These are phyloP conservation scores for Tragulus kanchil DNA, from an alignment of 2,113 vertebrate species.

Conservation along the genomic window DNA sequence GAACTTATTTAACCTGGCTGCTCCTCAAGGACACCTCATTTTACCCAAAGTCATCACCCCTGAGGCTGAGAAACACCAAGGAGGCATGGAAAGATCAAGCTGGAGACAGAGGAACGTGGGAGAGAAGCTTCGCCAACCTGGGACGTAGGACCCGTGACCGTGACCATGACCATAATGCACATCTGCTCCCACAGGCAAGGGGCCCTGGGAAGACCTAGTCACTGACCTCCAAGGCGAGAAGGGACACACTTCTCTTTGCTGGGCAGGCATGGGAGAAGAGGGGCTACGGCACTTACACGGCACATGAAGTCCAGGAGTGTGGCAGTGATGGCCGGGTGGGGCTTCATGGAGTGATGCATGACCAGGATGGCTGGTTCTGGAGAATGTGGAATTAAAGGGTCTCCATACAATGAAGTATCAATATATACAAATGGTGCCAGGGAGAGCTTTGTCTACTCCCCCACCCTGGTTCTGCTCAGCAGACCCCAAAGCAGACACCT, in stretches of 20 bases:
- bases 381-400: neutral
- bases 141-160: rapidly evolving
- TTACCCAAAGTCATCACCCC: neutral
- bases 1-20: neutral
- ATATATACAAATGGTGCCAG: neutral
- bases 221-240: neutral
- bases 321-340: slow-evolving; percentile 98
- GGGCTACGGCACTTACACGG: slow-evolving; percentile 88
- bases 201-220: neutral
- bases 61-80: neutral
- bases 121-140: neutral
- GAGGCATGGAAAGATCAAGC: neutral
- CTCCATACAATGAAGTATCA: neutral
- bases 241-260: neutral
- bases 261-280: neutral
- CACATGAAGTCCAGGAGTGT: slow-evolving; percentile 99
- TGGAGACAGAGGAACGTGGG: neutral
- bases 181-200: neutral
- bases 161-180: neutral
- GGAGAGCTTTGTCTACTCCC: neutral
- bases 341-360: slow-evolving; percentile 99
- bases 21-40: neutral
- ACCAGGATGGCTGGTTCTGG: slow-evolving; percentile 98
- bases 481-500: neutral
- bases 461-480: neutral